Base-by-base conservation (phyloP, 2,113 vertebrate genomes). In the Anguilla japonica region DNA sequence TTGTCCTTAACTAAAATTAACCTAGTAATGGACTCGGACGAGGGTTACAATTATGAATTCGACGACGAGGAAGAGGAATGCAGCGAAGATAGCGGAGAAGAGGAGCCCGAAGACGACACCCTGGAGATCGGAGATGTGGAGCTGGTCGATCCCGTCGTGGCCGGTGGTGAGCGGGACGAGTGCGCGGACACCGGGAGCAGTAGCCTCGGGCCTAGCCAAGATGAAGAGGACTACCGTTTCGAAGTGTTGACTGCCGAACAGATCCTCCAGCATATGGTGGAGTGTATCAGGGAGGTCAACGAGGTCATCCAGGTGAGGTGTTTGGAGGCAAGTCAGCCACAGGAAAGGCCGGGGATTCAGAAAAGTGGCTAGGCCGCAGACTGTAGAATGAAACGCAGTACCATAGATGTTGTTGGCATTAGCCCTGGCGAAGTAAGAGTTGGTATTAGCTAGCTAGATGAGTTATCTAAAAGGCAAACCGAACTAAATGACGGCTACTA, bases 261-360 rank as follows among this genome's bases (percentile, higher is more conserved):
- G 95, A 99, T 99, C 89, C 96, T 99, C 90, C 98, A 99, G 93
- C 98, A 99, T 96, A 99, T 99, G 98, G 98, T 99, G 95, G 98
- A 99, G 96, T 99, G 98, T 90, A 99, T 99, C 93, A 96, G 96
- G 84, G 98, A 99, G 97, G 98, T 99, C 96, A 99, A 99, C 95
- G 98, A 99, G 97, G 98, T 99, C 96, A 99, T 99, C 94, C 97
- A 99, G 98, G 98, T 99, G 96, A 93, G 96, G 90, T 85, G 91
- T 93, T 91, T 89, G 89, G 87, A 79, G 87, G 83, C 79, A 9
- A 82, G 91, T 87, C 89, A 89, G 86, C 81, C 82, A 82, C 86
- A 93, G 92, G 92, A 94, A 94, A 94, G 85, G 89, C 89, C 92
- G 92, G 85, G 93, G 91, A 91, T 91, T 88, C 5, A 80, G 79